Percentiles rank a stretch among this genome's conserved stretches.
These are phyloP conservation scores for Belonocnema kinseyi DNA, from an alignment of 1,140 invertebrate species.

Conservation along the genomic window DNA sequence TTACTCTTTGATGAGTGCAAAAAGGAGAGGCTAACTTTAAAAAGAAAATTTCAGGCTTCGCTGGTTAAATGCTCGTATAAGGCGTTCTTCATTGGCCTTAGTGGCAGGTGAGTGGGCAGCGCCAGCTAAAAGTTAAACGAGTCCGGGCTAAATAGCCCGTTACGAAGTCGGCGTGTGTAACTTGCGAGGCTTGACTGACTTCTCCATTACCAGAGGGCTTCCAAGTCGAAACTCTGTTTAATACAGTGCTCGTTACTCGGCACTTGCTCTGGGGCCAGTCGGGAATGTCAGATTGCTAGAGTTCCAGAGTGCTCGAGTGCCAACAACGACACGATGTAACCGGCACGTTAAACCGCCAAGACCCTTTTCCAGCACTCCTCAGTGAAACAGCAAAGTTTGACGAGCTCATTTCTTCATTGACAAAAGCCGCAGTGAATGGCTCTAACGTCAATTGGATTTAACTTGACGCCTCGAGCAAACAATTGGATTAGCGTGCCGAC, in stretches of 20 bases:
- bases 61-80: conserved; percentile 15
- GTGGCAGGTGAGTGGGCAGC: conserved; percentile 25
- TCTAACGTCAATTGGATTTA: conserved; percentile 21
- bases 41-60: conserved; percentile 24
- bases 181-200: conserved; percentile 60
- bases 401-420: conserved; percentile 37
- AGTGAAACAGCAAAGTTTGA: conserved; percentile 35
- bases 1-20: conserved; percentile 18
- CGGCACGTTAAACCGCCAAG: too few relatives aligned
- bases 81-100: conserved; percentile 18
- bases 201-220: conserved; percentile 53
- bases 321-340: too few relatives aligned
- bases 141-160: conserved; percentile 53
- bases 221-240: conserved; percentile 20
- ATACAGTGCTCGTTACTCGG: neutral
- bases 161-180: conserved; percentile 52
- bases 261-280: neutral
- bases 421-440: conserved; percentile 21
- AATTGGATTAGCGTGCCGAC: conserved; percentile 12
- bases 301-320: too few relatives aligned
- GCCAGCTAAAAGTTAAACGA: conserved; percentile 48
- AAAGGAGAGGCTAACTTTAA: conserved; percentile 8
- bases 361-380: neutral
- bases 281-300: neutral
- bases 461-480: conserved; percentile 4